Evolutionary conservation across 2,113 vertebrate species (phyloP).

Genomic region (Clupea harengus): DNA sequence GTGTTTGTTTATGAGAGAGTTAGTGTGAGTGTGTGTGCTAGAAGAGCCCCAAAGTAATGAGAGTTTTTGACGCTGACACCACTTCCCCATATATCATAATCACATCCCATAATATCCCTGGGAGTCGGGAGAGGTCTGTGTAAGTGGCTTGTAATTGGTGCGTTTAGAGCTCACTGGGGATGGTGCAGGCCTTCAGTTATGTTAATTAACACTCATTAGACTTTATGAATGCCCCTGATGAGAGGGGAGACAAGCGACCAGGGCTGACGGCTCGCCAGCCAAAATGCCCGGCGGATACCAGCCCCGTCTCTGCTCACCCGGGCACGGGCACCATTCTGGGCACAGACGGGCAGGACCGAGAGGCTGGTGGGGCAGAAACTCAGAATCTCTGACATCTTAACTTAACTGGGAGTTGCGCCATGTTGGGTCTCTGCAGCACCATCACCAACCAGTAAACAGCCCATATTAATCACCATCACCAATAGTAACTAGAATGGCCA

Average conservation of each 20-base stretch:
- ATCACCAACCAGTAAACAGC: too few species aligned
- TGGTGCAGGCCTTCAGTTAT: constrained; percentile 22
- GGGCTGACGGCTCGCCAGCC: too few species aligned
- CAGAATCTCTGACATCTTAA: too few species aligned
- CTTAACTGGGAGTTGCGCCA: too few species aligned
- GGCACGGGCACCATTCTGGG: too few species aligned
- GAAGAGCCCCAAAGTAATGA: background rate
- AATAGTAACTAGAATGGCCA: too few species aligned
- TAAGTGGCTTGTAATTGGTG: constrained; percentile 39
- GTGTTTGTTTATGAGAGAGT: background rate
- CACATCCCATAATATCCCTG: constrained; percentile 26
- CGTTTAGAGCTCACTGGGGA: background rate
- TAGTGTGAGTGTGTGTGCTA: background rate
- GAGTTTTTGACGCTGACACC: constrained; percentile 17
- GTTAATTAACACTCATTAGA: constrained; percentile 31
- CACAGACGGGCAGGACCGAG: too few species aligned
- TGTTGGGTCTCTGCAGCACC: too few species aligned
- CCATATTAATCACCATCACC: too few species aligned
- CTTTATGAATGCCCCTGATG: background rate
- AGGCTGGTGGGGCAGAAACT: too few species aligned
- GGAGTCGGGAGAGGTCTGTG: constrained; percentile 20
- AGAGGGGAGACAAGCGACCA: background rate
- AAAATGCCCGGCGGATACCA: too few species aligned
- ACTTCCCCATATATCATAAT: constrained; percentile 28
- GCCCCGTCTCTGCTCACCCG: too few species aligned